A percentile compares a stretch with the other conserved stretches of the same genome.
Evolutionary conservation across 2,797 vertebrate species (phyloP).

Genomic region (Phoeniculus purpureus): DNA sequence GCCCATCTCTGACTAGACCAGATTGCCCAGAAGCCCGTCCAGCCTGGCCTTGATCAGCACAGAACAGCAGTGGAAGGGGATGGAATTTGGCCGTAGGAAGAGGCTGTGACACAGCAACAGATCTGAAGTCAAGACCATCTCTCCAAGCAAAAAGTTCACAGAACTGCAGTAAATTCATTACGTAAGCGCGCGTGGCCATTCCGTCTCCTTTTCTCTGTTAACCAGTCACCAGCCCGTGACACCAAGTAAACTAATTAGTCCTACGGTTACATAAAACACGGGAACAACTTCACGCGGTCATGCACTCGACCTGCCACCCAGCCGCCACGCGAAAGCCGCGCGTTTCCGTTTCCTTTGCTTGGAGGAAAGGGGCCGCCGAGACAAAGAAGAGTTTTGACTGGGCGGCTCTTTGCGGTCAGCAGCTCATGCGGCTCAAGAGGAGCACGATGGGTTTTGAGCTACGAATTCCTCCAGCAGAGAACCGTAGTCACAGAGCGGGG

Average conservation of each 20-base stretch:
- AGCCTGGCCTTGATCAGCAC: neutral
- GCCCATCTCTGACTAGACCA: too few species aligned
- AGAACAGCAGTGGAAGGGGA: neutral
- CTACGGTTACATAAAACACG: slow-evolving; percentile 14
- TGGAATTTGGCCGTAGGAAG: neutral
- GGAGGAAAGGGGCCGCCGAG: slow-evolving; percentile 63
- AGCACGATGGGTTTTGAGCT: neutral
- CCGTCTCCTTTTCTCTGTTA: slow-evolving; percentile 52
- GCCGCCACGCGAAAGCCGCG: slow-evolving; percentile 28
- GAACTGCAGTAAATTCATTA: slow-evolving; percentile 41
- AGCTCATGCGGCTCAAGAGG: slow-evolving; percentile 58
- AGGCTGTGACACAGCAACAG: neutral
- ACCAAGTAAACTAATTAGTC: neutral
- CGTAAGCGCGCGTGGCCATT: slow-evolving; percentile 60
- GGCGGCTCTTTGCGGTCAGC: slow-evolving; percentile 29
- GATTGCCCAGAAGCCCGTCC: too few species aligned
- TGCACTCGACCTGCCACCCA: slow-evolving; percentile 47
- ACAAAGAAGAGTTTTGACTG: slow-evolving; percentile 13
- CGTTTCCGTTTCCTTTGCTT: slow-evolving; percentile 46
- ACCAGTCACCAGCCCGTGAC: slow-evolving; percentile 65
- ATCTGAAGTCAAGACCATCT: slow-evolving; percentile 72
- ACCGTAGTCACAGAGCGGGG: slow-evolving; percentile 47
- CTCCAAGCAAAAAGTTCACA: slow-evolving; percentile 80
- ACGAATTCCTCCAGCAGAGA: slow-evolving; percentile 58
- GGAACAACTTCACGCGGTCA: slow-evolving; percentile 60